These are phyloP conservation scores for Lamellibrachia luymesi DNA, from an alignment of 1,140 invertebrate species.

Conservation along the genomic window DNA sequence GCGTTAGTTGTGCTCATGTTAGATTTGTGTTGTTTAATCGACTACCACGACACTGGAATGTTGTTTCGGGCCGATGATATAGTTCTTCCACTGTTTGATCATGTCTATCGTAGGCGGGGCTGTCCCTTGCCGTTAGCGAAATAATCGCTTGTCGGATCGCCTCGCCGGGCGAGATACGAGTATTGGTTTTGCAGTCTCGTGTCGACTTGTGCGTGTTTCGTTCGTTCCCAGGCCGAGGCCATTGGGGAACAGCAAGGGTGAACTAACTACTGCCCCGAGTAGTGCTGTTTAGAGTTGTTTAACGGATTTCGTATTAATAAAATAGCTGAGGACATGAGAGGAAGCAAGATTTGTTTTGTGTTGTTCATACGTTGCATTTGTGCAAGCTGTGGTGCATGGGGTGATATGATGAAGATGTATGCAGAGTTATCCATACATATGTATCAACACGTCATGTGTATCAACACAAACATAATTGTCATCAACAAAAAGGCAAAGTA, in stretches of 20 bases:
- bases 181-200: neutral
- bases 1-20: neutral
- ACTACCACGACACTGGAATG: neutral
- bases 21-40: slow-evolving; percentile 1
- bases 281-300: neutral
- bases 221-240: neutral
- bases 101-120: neutral
- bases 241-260: neutral
- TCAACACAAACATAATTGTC: too few species aligned
- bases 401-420: too few species aligned
- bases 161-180: neutral
- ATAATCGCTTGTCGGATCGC: neutral
- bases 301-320: neutral
- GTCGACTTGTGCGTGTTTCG: neutral
- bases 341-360: neutral
- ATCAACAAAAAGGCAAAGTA: too few species aligned
- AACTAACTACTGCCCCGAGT: neutral
- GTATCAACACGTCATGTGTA: too few species aligned
- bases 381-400: too few species aligned
- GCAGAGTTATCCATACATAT: too few species aligned
- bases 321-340: neutral
- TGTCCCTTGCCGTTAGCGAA: neutral
- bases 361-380: neutral
- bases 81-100: slow-evolving; percentile 1
- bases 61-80: neutral